A percentile compares a stretch with the other conserved stretches of the same genome.
These are phyloP conservation scores for Chromis chromis DNA, from an alignment of 2,797 vertebrate species.

Conservation along the genomic window DNA sequence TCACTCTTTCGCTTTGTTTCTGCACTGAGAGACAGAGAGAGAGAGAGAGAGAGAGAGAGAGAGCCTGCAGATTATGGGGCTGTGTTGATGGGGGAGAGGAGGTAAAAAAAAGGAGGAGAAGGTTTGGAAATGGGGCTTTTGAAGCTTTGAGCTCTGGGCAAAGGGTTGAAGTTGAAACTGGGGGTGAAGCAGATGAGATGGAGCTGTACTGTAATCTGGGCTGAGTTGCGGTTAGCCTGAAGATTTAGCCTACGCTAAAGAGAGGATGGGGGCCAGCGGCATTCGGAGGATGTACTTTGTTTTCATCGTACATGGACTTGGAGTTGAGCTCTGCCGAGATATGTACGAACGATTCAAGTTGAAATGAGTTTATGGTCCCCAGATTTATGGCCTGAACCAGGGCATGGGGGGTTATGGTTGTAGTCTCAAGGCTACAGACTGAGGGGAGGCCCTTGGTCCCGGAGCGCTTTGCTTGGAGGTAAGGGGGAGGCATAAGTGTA, in stretches of 20 bases:
- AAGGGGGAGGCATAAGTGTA: constrained; percentile 58
- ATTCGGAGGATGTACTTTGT: constrained; percentile 31
- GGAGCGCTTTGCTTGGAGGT: constrained; percentile 49
- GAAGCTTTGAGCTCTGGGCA: constrained; percentile 46
- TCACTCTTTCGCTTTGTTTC: constrained; percentile 43
- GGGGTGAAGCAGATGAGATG: constrained; percentile 48
- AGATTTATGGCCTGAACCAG: constrained; percentile 57
- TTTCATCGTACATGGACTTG: constrained; percentile 19
- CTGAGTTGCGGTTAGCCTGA: constrained; percentile 42
- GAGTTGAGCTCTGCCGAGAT: constrained; percentile 24
- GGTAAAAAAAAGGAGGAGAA: constrained; percentile 36
- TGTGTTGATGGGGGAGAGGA: constrained; percentile 45
- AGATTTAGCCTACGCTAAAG: constrained; percentile 22
- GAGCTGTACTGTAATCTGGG: constrained; percentile 42
- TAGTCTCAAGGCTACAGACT: constrained; percentile 62
- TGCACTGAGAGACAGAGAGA: constrained; percentile 9
- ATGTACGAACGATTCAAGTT: constrained; percentile 49
- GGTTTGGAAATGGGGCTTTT: constrained; percentile 53
- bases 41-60: constrained; percentile 12
- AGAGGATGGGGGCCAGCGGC: background rate
- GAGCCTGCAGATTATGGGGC: constrained; percentile 41
- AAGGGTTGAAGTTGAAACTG: constrained; percentile 58
- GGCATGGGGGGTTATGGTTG: constrained; percentile 30
- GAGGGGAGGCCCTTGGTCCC: constrained; percentile 50
- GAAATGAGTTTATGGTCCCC: constrained; percentile 48